Base-by-base conservation (phyloP, 2,888 invertebrate genomes). In the Eudemis profundana region DNA sequence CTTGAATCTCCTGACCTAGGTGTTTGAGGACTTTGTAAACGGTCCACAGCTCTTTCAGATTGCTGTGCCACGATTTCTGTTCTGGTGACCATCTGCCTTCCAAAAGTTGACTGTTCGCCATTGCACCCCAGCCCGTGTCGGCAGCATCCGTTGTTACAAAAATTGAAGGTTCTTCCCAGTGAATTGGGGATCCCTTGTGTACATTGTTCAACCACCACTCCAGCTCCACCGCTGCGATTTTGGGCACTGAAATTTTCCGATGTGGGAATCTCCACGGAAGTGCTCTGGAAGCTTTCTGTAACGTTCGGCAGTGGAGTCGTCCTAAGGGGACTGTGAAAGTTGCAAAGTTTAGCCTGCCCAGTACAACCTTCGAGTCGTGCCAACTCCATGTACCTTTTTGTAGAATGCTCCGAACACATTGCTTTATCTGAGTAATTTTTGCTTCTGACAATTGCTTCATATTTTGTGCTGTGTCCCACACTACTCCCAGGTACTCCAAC, bases 11-110 rank as follows among this genome's bases (percentile, higher is more conserved):
- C 7, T 8, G 10, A 19, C 44, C 44, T 12, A 19, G 19, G 8
- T 5, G 19, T 12, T 10, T 0, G 15, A 46, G 21, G 4, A 21
- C 21, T 46, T 46, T 4, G 44, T 19, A 46, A 5, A 40, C 14
- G 14, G 14, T 14, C 40, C 40, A 66, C n/a, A 73, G 17, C 19
- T 71, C 73, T 46, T 71, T 73, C 7, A 19, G n/a, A 57, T 73
- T 73, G 60, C 19, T 62, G 51, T 73, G 72, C 71, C 70, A 71
- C 2, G 3, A 3, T 1, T 1, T 2, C 14, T 73, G 70, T 1
- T 50, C 3, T 0, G 0, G n/a, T 0, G 46, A 42, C 71, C 71
- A 69, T 19, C n/a, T 0, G 0, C 62, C 63, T 0, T 4, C 5
- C 2, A 68, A 3, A 1, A 12, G 12, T 23, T 33, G 10, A 4